Evolutionary conservation across 2,797 vertebrate genomes (phyloP).

Genomic region (Xyrichtys novacula): DNA sequence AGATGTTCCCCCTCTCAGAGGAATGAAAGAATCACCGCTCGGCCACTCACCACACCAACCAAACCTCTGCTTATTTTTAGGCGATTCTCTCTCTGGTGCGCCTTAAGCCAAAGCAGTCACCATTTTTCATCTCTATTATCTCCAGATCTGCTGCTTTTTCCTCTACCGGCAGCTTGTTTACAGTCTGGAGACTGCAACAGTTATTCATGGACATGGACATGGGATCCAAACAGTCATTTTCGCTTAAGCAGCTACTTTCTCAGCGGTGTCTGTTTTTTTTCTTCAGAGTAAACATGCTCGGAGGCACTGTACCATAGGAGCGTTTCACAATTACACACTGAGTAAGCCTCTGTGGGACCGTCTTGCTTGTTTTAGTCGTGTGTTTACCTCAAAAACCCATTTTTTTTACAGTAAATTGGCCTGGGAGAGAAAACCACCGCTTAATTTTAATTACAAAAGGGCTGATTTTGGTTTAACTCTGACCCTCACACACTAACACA

Average conservation of each 20-base stretch:
- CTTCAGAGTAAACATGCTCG: constrained; percentile 68
- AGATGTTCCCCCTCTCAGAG: constrained; percentile 11
- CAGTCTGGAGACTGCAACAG: constrained; percentile 59
- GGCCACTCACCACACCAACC: constrained; percentile 10
- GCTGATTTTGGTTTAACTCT: not conserved
- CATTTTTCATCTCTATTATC: constrained; percentile 64
- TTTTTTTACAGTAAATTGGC: constrained; percentile 26
- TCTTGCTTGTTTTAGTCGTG: constrained; percentile 53
- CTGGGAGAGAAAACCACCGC: constrained; percentile 8
- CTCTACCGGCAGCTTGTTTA: constrained; percentile 57
- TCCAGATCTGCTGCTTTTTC: constrained; percentile 60
- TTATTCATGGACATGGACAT: constrained; percentile 66
- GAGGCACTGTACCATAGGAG: constrained; percentile 56
- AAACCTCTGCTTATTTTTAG: constrained; percentile 5
- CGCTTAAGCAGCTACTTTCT: constrained; percentile 71
- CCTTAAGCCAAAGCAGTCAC: constrained; percentile 34
- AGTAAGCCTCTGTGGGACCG: constrained; percentile 22
- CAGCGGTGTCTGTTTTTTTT: constrained; percentile 28
- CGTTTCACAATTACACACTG: constrained; percentile 56
- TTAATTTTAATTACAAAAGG: constrained; percentile 17
- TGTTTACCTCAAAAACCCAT: constrained; percentile 39
- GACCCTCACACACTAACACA: not conserved
- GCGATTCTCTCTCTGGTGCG: constrained; percentile 26
- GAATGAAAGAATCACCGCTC: not conserved
- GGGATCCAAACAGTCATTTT: constrained; percentile 68